phyloP scores from a whole-genome alignment of 2,113 vertebrate genomes.

The Sander vitreus region DNA sequence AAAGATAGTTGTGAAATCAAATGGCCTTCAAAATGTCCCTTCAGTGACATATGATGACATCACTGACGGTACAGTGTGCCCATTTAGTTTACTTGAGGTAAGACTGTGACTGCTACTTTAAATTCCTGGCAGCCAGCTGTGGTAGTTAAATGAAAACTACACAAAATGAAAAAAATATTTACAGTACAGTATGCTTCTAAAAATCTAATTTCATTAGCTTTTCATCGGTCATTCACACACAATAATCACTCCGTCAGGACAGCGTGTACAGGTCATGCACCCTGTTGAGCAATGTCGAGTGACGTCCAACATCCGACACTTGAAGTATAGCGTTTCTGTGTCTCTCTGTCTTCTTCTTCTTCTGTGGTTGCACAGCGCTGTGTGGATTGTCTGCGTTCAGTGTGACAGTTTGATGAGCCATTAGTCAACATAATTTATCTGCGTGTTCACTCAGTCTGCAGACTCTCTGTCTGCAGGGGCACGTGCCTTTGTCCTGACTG shows the following conservation, averaged over 20 bases:
- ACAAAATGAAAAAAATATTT: neutral
- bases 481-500: slow-evolving; percentile 57
- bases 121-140: neutral
- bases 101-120: too few relatives aligned
- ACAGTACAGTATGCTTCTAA: neutral
- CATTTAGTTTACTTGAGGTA: too few relatives aligned
- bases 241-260: slow-evolving; percentile 3
- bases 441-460: slow-evolving; percentile 56
- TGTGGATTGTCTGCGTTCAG: slow-evolving; percentile 53
- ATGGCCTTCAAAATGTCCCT: neutral
- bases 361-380: slow-evolving; percentile 48
- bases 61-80: too few relatives aligned
- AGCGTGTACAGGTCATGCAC: slow-evolving; percentile 18
- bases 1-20: neutral
- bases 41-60: neutral
- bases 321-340: slow-evolving; percentile 56
- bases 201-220: neutral
- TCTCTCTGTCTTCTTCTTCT: slow-evolving; percentile 32
- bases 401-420: slow-evolving; percentile 79
- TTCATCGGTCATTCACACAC: neutral
- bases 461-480: slow-evolving; percentile 66
- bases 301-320: slow-evolving; percentile 58
- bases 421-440: slow-evolving; percentile 74
- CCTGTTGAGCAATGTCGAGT: slow-evolving; percentile 57
- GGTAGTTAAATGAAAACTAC: neutral